A percentile compares a stretch with the other conserved stretches of the same genome.
Evolutionary conservation across 2,888 invertebrate species (phyloP).

Genomic region (Platycheirus albimanus): DNA sequence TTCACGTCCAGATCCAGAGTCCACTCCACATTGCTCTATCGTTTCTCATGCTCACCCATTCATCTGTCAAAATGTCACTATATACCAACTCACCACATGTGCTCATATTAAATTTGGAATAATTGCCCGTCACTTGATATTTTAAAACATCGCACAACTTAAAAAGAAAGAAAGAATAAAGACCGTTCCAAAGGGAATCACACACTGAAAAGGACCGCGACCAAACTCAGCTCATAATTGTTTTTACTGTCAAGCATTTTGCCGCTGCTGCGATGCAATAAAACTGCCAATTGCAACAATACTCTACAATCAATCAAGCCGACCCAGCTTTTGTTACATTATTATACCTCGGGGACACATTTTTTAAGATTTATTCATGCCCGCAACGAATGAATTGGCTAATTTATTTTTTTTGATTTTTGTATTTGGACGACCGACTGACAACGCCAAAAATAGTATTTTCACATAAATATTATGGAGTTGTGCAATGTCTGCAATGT

Average conservation of each 20-base stretch:
- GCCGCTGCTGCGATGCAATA: conserved; percentile 36
- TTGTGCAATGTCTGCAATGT: conserved; percentile 61
- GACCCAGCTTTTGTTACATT: conserved; percentile 53
- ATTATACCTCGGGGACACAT: conserved; percentile 63
- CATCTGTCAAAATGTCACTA: conserved; percentile 54
- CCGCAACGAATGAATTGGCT: conserved; percentile 60
- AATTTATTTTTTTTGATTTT: conserved; percentile 42
- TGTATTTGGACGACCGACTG: not conserved
- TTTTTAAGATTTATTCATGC: conserved; percentile 60
- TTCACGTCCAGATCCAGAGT: too few relatives aligned
- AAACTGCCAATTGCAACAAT: conserved; percentile 68
- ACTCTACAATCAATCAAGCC: conserved; percentile 62
- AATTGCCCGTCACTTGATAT: conserved; percentile 39
- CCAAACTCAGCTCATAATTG: conserved; percentile 41
- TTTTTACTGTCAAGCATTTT: conserved; percentile 12
- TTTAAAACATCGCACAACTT: conserved; percentile 16
- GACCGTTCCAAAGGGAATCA: conserved; percentile 54
- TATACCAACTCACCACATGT: conserved; percentile 27
- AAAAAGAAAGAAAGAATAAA: not conserved
- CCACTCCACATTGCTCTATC: not conserved
- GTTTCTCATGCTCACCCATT: conserved; percentile 20
- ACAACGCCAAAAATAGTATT: conserved; percentile 57
- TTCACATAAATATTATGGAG: conserved; percentile 17
- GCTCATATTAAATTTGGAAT: conserved; percentile 19
- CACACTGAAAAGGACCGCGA: conserved; percentile 48